A percentile compares a stretch with the other conserved stretches of the same genome.
Conservation (phyloP, 2,113 vertebrate genomes). For the Genyomyrus donnyi region DNA sequence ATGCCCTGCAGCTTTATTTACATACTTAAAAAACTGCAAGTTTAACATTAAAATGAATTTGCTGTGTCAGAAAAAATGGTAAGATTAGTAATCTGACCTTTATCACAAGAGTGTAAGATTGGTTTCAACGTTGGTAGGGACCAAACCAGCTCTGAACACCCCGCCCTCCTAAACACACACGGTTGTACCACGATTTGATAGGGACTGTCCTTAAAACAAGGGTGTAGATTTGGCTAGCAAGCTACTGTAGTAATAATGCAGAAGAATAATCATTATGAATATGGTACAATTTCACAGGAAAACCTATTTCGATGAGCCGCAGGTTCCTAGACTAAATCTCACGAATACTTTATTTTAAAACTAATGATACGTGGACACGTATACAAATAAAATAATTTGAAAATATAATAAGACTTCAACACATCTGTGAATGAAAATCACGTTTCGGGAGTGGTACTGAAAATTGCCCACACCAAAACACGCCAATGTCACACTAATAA, state of each 20-base stretch:
- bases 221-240: neutral
- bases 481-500: neutral
- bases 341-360: neutral
- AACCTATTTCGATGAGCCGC: neutral
- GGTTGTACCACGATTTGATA: neutral
- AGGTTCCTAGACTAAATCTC: neutral
- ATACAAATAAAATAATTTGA: no score
- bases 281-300: neutral
- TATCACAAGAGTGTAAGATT: neutral
- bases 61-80: neutral
- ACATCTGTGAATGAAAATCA: neutral
- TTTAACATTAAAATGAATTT: neutral
- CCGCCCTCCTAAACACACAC: neutral
- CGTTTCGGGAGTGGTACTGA: neutral
- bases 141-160: neutral
- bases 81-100: neutral
- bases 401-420: neutral
- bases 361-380: neutral
- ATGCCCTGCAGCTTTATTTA: neutral
- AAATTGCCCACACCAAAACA: neutral
- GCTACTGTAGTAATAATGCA: neutral
- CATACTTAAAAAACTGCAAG: neutral
- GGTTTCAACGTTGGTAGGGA: neutral
- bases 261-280: neutral
- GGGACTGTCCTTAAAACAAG: neutral